Conservation (phyloP, 2,797 vertebrate genomes). For the Buphagus erythrorhynchus region DNA sequence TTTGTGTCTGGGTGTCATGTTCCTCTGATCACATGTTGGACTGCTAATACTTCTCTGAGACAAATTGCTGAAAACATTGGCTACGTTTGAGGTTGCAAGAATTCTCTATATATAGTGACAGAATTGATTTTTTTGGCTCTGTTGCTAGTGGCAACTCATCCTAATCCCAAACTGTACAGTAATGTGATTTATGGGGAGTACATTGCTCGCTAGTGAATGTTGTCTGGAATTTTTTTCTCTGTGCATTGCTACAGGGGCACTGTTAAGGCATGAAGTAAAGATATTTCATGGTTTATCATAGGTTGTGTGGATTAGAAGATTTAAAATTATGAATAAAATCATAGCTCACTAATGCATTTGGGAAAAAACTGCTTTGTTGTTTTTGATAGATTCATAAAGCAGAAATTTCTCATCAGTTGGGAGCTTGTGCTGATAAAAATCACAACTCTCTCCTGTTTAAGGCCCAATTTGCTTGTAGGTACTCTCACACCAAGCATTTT, state of each 20-base stretch:
- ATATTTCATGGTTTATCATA: background rate
- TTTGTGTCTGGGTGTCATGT: background rate
- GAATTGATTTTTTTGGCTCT: constrained; percentile 40
- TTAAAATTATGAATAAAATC: background rate
- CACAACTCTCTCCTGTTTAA: background rate
- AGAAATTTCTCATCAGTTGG: background rate
- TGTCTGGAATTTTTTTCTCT: background rate
- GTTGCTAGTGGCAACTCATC: constrained; percentile 65
- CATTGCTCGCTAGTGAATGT: background rate
- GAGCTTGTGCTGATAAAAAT: background rate
- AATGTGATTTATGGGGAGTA: constrained; percentile 11
- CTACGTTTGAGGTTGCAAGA: background rate
- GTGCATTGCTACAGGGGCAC: background rate
- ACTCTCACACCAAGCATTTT: background rate
- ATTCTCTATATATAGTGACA: background rate
- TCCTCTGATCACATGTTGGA: background rate
- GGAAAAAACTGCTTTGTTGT: background rate
- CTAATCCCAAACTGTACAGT: constrained; percentile 38
- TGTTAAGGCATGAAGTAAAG: background rate
- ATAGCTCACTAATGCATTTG: background rate
- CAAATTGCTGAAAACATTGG: constrained; percentile 7
- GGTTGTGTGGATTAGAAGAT: background rate
- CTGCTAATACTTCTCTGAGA: background rate
- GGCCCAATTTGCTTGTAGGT: background rate
- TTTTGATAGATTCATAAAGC: background rate